Evolutionary conservation across 2,888 invertebrate species (phyloP).

Genomic region (Camptogramma bilineatum): DNA sequence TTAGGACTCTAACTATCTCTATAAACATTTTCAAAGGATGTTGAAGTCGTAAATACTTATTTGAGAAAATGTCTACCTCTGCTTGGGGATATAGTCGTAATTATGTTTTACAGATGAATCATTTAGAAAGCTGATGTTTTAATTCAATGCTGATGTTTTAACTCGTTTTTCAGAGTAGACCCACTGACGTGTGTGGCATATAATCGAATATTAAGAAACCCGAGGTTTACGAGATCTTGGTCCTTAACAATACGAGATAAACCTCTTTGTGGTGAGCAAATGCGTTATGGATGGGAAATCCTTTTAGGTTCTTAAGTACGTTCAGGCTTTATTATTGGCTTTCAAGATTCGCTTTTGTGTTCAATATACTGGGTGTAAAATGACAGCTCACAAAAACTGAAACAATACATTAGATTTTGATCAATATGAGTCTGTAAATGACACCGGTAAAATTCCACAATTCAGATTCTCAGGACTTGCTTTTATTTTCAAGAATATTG

Average conservation of each 20-base stretch:
- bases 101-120: too few relatives aligned
- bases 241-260: slow-evolving; percentile 36
- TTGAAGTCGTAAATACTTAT: too few relatives aligned
- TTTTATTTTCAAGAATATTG: too few relatives aligned
- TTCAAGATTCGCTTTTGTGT: slow-evolving; percentile 17
- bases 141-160: too few relatives aligned
- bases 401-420: background rate
- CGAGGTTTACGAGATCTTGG: slow-evolving; percentile 31
- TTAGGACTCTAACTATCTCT: too few relatives aligned
- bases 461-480: too few relatives aligned
- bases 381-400: background rate
- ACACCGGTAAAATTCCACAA: too few relatives aligned
- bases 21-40: too few relatives aligned
- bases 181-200: slow-evolving; percentile 4
- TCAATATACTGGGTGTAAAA: slow-evolving; percentile 5
- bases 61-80: too few relatives aligned
- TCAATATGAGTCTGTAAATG: background rate
- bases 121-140: too few relatives aligned
- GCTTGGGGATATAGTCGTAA: too few relatives aligned
- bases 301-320: slow-evolving; percentile 27
- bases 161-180: slow-evolving; percentile 1
- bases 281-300: slow-evolving; percentile 39
- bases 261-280: slow-evolving; percentile 40
- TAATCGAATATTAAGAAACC: slow-evolving; percentile 9
- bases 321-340: slow-evolving; percentile 12